Conservation (phyloP, 2,888 invertebrate species). For the Lathronympha strigana region DNA sequence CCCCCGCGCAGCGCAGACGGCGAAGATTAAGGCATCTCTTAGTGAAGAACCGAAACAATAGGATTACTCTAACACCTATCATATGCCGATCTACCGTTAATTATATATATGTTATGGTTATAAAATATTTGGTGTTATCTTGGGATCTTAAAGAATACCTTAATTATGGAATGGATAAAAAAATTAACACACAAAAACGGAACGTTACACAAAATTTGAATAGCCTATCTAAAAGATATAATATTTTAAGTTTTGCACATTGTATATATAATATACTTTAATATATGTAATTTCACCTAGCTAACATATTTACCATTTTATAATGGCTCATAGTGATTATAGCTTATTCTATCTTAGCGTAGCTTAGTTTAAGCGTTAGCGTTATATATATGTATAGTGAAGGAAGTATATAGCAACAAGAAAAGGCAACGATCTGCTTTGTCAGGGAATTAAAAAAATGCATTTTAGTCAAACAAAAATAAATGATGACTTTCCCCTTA, state of each 20-base stretch:
- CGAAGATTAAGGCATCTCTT: constrained; percentile 39
- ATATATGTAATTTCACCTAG: constrained; percentile 74
- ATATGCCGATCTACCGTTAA: constrained; percentile 57
- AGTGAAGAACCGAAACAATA: constrained; percentile 40
- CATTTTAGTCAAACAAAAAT: not conserved
- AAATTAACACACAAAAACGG: constrained; percentile 46
- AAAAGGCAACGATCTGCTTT: constrained; percentile 64
- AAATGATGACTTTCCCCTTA: no score
- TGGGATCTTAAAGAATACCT: constrained; percentile 73
- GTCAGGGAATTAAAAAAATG: not conserved
- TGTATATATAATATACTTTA: constrained; percentile 70
- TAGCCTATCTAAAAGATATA: constrained; percentile 75
- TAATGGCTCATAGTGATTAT: constrained; percentile 55
- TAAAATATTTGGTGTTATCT: constrained; percentile 68
- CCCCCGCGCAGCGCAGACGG: constrained; percentile 29
- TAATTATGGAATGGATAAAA: constrained; percentile 58
- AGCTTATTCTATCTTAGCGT: constrained; percentile 49
- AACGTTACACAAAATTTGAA: constrained; percentile 62
- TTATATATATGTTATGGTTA: constrained; percentile 53
- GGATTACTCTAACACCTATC: constrained; percentile 47
- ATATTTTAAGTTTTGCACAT: constrained; percentile 56
- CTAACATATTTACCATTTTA: constrained; percentile 65
- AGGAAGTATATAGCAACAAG: constrained; percentile 68
- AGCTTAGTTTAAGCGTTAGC: constrained; percentile 35
- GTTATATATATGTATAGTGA: constrained; percentile 59